Conservation (phyloP, 1,140 invertebrate genomes). For the Leptinotarsa texana region DNA sequence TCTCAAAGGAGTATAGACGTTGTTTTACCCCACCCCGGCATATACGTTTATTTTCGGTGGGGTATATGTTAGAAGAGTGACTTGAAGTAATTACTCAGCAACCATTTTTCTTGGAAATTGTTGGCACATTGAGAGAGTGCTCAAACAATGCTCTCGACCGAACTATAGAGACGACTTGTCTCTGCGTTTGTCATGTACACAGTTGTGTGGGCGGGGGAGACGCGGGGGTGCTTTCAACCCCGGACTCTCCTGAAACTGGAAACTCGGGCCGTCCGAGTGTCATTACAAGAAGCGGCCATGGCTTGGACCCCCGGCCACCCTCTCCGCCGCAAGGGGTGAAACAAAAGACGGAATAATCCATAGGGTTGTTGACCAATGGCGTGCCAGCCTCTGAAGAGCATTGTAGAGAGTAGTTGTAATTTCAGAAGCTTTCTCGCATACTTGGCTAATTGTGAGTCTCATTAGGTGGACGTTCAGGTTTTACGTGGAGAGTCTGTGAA, state of each 20-base stretch:
- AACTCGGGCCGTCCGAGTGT: slow-evolving; percentile 51
- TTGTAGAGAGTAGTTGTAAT: slow-evolving; percentile 36
- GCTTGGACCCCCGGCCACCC: slow-evolving; percentile 35
- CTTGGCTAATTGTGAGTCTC: slow-evolving; percentile 20
- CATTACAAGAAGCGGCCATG: slow-evolving; percentile 54
- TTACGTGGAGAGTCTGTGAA: not conserved
- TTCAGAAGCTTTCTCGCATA: slow-evolving; percentile 20
- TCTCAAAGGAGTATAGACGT: no score
- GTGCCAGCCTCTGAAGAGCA: slow-evolving; percentile 31
- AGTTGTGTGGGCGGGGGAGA: slow-evolving; percentile 30
- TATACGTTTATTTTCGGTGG: not conserved
- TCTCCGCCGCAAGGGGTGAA: slow-evolving; percentile 46
- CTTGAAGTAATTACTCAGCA: slow-evolving; percentile 2
- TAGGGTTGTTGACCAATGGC: slow-evolving; percentile 55
- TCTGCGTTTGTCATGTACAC: slow-evolving; percentile 44
- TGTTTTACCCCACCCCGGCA: not conserved
- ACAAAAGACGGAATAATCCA: slow-evolving; percentile 56
- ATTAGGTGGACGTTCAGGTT: not conserved
- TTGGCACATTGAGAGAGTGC: slow-evolving; percentile 17
- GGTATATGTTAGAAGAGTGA: not conserved
- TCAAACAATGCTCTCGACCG: slow-evolving; percentile 37
- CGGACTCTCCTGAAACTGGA: slow-evolving; percentile 41
- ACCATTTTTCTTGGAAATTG: not conserved
- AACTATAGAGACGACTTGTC: slow-evolving; percentile 15
- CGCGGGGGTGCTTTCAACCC: slow-evolving; percentile 24